phyloP scores from a whole-genome alignment of 2,888 invertebrate genomes.

The Patella caerulea region DNA sequence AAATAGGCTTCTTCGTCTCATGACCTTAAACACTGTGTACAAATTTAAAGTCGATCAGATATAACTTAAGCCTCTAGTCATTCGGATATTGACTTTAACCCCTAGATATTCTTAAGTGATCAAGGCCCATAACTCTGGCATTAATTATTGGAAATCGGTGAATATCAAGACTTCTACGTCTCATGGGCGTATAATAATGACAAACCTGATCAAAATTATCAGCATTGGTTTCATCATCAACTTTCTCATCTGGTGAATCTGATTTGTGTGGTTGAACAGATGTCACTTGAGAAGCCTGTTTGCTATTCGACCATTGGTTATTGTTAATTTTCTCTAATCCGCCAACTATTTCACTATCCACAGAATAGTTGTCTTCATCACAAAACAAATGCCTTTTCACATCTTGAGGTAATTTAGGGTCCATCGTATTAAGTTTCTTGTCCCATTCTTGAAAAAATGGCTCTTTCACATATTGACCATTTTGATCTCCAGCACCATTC shows the following conservation, averaged over 20 bases:
- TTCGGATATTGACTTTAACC: too few species aligned
- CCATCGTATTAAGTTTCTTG: neutral
- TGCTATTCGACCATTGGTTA: neutral
- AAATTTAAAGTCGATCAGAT: too few species aligned
- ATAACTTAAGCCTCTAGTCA: too few species aligned
- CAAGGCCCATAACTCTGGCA: too few species aligned
- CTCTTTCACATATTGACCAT: neutral
- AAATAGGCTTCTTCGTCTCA: too few species aligned
- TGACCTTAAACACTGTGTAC: too few species aligned
- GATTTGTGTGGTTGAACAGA: neutral
- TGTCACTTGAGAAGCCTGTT: neutral
- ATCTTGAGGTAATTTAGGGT: neutral
- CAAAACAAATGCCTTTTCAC: neutral
- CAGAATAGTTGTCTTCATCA: neutral
- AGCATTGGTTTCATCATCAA: constrained; percentile 29
- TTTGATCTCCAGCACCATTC: neutral
- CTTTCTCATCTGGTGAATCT: neutral
- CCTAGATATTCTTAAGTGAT: too few species aligned
- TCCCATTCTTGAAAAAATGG: neutral
- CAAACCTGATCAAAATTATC: too few species aligned
- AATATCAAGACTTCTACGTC: too few species aligned
- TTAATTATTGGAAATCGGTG: too few species aligned
- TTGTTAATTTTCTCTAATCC: neutral
- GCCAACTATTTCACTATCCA: neutral
- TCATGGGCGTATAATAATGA: too few species aligned